Conservation (phyloP, 2,888 invertebrate genomes). For the Caenorhabditis uteleia region DNA sequence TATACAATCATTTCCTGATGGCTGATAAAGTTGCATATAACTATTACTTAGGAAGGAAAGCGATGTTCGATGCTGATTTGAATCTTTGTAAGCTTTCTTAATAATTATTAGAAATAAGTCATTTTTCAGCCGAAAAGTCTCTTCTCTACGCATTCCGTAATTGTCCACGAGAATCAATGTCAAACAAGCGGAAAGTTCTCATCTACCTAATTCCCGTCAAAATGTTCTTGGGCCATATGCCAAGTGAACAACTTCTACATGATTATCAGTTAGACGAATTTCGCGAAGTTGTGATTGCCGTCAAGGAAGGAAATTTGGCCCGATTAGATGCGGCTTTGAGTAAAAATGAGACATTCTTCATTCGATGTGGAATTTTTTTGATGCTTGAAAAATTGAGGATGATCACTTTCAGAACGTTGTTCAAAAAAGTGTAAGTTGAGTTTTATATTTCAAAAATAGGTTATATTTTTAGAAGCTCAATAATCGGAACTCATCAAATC, state of each 20-base stretch:
- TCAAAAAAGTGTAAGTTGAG: constrained; percentile 81
- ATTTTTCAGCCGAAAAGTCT: constrained; percentile 82
- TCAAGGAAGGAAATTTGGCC: constrained; percentile 80
- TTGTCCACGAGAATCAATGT: constrained; percentile 79
- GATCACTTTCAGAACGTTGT: constrained; percentile 91
- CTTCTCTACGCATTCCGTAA: constrained; percentile 90
- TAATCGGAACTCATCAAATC: constrained; percentile 80
- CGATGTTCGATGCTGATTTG: constrained; percentile 98
- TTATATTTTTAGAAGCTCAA: constrained; percentile 68
- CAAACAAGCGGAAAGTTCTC: constrained; percentile 88
- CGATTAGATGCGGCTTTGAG: constrained; percentile 71
- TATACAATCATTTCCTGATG: constrained; percentile 82
- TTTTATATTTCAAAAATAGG: neutral
- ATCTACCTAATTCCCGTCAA: constrained; percentile 79
- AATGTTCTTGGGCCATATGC: constrained; percentile 94
- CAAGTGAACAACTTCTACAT: constrained; percentile 81
- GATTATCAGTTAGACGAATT: constrained; percentile 91
- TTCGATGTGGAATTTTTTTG: constrained; percentile 93
- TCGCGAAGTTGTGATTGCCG: constrained; percentile 75
- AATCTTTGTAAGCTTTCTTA: constrained; percentile 75
- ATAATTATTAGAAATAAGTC: neutral
- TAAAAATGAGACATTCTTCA: constrained; percentile 88
- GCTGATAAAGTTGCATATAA: constrained; percentile 95
- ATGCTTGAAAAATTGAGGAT: constrained; percentile 94
- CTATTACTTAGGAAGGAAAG: constrained; percentile 92